A percentile compares a stretch with the other conserved stretches of the same genome.
phyloP scores from a whole-genome alignment of 2,888 invertebrate species.

The Pardosa pseudoannulata region DNA sequence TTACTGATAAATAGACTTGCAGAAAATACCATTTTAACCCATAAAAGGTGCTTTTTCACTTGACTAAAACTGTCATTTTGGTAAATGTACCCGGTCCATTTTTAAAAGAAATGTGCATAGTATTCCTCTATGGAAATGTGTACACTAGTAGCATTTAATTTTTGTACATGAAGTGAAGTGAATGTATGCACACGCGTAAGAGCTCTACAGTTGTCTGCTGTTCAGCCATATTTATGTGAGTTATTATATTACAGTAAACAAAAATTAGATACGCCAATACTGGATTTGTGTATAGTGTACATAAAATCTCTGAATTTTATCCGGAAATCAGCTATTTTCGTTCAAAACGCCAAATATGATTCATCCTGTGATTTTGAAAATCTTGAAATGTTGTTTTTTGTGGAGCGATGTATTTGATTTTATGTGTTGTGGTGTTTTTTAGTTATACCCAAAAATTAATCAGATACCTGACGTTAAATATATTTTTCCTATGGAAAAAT shows the following conservation, averaged over 20 bases:
- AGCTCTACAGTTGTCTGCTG: slow-evolving; percentile 72
- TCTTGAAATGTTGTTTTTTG: slow-evolving; percentile 55
- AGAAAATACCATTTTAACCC: too few relatives aligned
- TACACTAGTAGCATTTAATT: slow-evolving; percentile 12
- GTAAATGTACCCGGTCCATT: too few relatives aligned
- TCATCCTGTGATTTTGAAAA: slow-evolving; percentile 40
- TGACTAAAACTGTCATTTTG: too few relatives aligned
- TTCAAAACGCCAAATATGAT: background rate
- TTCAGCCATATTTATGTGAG: slow-evolving; percentile 71
- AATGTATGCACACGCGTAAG: slow-evolving; percentile 67
- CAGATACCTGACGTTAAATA: background rate
- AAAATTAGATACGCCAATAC: slow-evolving; percentile 28
- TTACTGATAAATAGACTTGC: too few relatives aligned
- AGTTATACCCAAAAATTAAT: slow-evolving; percentile 28
- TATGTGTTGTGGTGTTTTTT: slow-evolving; percentile 46
- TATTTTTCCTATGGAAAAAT: slow-evolving; percentile 16
- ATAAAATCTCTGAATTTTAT: background rate
- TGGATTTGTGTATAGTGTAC: background rate
- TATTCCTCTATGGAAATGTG: too few relatives aligned
- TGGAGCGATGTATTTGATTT: slow-evolving; percentile 60
- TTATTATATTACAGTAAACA: slow-evolving; percentile 70
- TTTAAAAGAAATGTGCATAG: too few relatives aligned
- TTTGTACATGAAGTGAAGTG: slow-evolving; percentile 55
- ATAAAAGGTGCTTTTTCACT: too few relatives aligned
- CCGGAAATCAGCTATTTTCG: background rate